Evolutionary conservation across 2,888 invertebrate species (phyloP).

Genomic region (Synanthedon vespiformis): DNA sequence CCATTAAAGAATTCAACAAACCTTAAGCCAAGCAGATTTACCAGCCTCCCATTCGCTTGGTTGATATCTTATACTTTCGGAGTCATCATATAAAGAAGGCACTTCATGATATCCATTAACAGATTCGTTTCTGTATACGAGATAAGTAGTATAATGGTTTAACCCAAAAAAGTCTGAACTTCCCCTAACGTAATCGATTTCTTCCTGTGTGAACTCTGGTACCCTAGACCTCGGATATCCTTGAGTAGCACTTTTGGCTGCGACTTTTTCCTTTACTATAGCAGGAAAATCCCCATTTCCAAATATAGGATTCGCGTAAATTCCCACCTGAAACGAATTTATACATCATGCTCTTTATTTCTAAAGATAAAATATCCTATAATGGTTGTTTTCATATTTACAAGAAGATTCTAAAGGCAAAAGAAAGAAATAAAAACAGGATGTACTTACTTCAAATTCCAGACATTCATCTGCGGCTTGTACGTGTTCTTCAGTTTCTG

Average conservation of each 20-base stretch:
- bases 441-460: neutral
- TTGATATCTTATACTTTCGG: constrained; percentile 11
- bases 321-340: constrained; percentile 18
- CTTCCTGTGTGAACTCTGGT: constrained; percentile 43
- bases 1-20: neutral
- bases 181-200: constrained; percentile 33
- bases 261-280: constrained; percentile 36
- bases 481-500: constrained; percentile 53
- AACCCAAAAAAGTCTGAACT: constrained; percentile 50
- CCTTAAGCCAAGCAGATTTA: constrained; percentile 7
- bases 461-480: constrained; percentile 25
- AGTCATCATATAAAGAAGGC: constrained; percentile 22
- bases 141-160: constrained; percentile 72
- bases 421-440: too few species aligned
- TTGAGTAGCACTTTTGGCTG: constrained; percentile 41
- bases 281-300: constrained; percentile 45
- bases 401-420: too few species aligned
- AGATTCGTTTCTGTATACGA: constrained; percentile 25
- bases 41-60: constrained; percentile 16
- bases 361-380: neutral
- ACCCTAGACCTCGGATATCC: constrained; percentile 47
- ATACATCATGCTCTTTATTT: neutral
- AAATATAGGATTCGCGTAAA: constrained; percentile 36
- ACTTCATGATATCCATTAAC: constrained; percentile 10
- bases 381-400: neutral